phyloP scores from a whole-genome alignment of 2,888 invertebrate species.

The Heliconius charithonia region DNA sequence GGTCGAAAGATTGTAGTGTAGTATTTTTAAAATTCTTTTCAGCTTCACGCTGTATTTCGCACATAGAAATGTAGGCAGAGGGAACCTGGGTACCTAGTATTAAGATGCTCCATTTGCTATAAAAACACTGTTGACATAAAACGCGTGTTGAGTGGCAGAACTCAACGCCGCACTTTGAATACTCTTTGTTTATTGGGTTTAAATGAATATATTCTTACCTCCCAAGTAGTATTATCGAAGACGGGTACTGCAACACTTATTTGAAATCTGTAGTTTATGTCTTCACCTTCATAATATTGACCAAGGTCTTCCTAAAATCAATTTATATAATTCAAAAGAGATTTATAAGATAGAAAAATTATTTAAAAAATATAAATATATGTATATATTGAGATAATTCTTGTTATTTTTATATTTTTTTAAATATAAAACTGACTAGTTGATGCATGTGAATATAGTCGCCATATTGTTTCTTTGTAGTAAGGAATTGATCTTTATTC shows the following conservation, averaged over 20 bases:
- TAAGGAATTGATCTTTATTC: conserved; percentile 65
- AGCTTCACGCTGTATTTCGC: no score
- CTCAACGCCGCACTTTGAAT: not conserved
- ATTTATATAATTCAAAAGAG: not conserved
- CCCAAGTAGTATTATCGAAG: conserved; percentile 67
- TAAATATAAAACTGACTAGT: conserved; percentile 58
- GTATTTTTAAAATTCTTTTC: no score
- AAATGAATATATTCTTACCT: conserved; percentile 56
- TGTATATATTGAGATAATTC: not conserved
- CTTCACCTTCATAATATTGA: conserved; percentile 72
- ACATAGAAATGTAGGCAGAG: no score
- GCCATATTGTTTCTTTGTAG: conserved; percentile 56
- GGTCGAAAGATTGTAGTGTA: no score
- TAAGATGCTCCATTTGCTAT: no score
- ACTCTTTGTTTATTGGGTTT: not conserved
- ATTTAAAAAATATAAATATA: not conserved
- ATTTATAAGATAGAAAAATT: not conserved
- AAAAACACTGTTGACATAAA: no score
- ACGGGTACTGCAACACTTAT: conserved; percentile 76
- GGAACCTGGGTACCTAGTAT: no score
- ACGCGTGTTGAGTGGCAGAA: no score
- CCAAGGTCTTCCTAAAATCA: conserved; percentile 64
- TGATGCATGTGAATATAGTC: conserved; percentile 65
- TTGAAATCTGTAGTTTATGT: conserved; percentile 69
- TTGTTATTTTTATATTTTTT: not conserved